Percentiles rank a stretch among this genome's conserved stretches.
These are phyloP conservation scores for Aricia agestis DNA, from an alignment of 1,140 invertebrate genomes.

Conservation along the genomic window DNA sequence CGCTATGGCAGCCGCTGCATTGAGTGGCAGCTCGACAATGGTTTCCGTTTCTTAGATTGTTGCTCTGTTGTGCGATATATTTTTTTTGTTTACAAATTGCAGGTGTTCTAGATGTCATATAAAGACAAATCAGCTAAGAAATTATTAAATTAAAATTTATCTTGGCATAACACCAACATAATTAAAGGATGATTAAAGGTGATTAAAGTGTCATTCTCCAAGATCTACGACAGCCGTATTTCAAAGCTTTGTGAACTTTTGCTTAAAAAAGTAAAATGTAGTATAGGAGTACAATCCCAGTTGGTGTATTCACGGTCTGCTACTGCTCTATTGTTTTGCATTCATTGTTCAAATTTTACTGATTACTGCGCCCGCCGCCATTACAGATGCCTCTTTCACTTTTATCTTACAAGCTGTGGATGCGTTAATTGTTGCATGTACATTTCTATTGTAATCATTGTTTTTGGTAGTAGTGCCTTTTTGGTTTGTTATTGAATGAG, in stretches of 20 bases:
- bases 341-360: constrained; percentile 21
- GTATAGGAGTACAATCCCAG: constrained; percentile 20
- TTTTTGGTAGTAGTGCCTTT: background rate
- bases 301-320: constrained; percentile 24
- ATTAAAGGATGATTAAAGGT: too few species aligned
- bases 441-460: background rate
- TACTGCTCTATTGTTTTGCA: constrained; percentile 20
- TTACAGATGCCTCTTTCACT: constrained; percentile 20
- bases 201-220: background rate
- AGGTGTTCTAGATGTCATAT: background rate
- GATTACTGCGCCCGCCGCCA: constrained; percentile 23
- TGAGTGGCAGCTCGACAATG: constrained; percentile 25
- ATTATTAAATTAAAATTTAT: too few species aligned
- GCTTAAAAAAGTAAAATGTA: background rate
- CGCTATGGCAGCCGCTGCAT: constrained; percentile 30
- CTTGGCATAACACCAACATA: too few species aligned
- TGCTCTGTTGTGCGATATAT: background rate
- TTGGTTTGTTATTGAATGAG: background rate
- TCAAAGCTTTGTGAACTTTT: background rate
- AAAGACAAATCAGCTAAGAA: too few species aligned
- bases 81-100: background rate
- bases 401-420: constrained; percentile 5
- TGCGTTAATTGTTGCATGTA: constrained; percentile 1
- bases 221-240: background rate
- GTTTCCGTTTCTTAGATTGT: constrained; percentile 4